Percentiles rank a stretch among this genome's conserved stretches.
Conservation (phyloP, 2,797 vertebrate species). For the Chanos chanos region DNA sequence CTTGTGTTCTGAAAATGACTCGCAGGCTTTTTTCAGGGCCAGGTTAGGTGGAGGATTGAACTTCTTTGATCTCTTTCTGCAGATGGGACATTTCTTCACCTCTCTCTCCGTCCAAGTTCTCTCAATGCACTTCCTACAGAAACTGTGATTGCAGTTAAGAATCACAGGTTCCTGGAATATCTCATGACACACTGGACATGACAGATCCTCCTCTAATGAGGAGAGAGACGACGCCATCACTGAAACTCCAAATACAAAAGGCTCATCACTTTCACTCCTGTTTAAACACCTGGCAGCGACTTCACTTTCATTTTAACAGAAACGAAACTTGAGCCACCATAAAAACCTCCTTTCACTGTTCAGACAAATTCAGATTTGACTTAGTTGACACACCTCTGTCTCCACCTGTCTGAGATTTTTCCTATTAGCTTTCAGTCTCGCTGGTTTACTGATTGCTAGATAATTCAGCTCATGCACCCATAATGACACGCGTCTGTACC, state of each 20-base stretch:
- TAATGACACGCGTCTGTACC: too few species aligned
- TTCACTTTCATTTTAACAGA: too few species aligned
- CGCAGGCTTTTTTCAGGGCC: conserved; percentile 8
- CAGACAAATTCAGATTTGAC: too few species aligned
- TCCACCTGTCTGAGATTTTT: too few species aligned
- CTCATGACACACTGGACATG: conserved; percentile 19
- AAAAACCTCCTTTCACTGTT: too few species aligned
- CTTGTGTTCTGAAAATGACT: background rate
- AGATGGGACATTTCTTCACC: conserved; percentile 1
- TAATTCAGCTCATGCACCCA: too few species aligned
- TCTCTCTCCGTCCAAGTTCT: background rate
- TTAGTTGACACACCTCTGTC: too few species aligned
- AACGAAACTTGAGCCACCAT: too few species aligned
- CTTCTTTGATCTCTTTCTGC: background rate
- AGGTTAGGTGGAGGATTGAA: background rate
- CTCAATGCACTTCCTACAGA: conserved; percentile 11
- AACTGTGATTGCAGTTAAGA: conserved; percentile 15
- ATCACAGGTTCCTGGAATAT: conserved; percentile 16
- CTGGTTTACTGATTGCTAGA: too few species aligned
- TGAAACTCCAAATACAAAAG: background rate
- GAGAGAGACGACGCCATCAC: background rate
- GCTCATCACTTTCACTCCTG: background rate
- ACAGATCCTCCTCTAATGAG: conserved; percentile 1
- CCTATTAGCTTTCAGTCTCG: too few species aligned
- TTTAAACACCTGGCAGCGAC: too few species aligned